phyloP scores from a whole-genome alignment of 2,113 vertebrate species.

The Azemiops feae region DNA sequence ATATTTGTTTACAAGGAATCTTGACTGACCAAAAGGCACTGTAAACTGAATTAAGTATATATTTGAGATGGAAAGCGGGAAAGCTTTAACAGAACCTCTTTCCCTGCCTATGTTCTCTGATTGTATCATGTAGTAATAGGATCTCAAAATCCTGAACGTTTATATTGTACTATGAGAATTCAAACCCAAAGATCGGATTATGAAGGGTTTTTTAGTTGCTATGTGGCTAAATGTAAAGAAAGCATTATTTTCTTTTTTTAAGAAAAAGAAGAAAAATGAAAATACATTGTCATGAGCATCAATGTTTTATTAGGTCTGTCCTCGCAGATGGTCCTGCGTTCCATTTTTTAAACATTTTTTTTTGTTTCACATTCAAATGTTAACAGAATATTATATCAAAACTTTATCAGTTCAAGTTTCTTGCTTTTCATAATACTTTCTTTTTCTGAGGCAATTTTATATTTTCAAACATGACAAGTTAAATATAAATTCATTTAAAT shows the following conservation, averaged over 20 bases:
- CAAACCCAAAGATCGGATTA: slow-evolving; percentile 64
- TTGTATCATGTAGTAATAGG: slow-evolving; percentile 36
- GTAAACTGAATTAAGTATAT: slow-evolving; percentile 65
- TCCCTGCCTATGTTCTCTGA: slow-evolving; percentile 51
- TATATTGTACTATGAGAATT: slow-evolving; percentile 47
- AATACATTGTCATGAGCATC: slow-evolving; percentile 15
- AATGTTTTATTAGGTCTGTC: slow-evolving; percentile 58
- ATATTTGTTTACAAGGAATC: slow-evolving; percentile 96
- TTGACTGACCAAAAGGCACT: slow-evolving; percentile 93
- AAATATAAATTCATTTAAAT: slow-evolving; percentile 99
- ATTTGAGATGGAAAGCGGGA: slow-evolving; percentile 54
- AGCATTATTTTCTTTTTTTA: slow-evolving; percentile 29
- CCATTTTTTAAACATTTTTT: slow-evolving; percentile 53
- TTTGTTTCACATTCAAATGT: slow-evolving; percentile 60
- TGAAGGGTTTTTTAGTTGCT: slow-evolving; percentile 50
- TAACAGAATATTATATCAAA: slow-evolving; percentile 77
- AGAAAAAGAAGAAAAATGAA: slow-evolving; percentile 5
- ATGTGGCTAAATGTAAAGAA: slow-evolving; percentile 43
- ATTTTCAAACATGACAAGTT: slow-evolving; percentile 94
- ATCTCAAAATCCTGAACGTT: slow-evolving; percentile 38
- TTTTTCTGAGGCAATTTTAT: slow-evolving; percentile 87
- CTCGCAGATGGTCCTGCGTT: slow-evolving; percentile 65
- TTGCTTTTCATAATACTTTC: slow-evolving; percentile 83
- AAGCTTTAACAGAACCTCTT: slow-evolving; percentile 64
- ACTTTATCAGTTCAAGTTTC: slow-evolving; percentile 84